phyloP scores from a whole-genome alignment of 2,113 vertebrate species.

The Dendrocopos noguchii region DNA sequence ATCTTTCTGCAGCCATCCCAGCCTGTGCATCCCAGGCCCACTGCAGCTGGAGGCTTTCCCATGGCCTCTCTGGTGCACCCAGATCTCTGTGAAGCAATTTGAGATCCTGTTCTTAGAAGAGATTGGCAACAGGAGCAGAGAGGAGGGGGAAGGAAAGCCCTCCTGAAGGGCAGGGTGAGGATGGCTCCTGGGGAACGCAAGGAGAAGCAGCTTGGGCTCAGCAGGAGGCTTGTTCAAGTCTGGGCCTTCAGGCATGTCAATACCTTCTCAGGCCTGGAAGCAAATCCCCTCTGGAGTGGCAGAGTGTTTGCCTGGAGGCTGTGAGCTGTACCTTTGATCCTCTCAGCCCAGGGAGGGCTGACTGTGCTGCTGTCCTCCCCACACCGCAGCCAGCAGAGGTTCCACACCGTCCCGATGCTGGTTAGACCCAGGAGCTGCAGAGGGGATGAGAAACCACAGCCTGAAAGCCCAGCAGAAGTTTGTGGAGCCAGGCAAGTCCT shows the following conservation, averaged over 20 bases:
- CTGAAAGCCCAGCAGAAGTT: not conserved
- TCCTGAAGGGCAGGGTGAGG: not conserved
- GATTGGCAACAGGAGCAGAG: not conserved
- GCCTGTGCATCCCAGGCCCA: accelerated
- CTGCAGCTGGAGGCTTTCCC: not conserved
- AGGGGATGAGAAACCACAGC: not conserved
- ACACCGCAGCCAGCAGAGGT: accelerated
- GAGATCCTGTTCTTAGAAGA: not conserved
- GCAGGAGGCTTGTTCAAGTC: not conserved
- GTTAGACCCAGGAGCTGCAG: not conserved
- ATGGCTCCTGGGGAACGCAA: not conserved
- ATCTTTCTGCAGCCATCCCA: not conserved
- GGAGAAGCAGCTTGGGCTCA: accelerated
- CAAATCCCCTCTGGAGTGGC: not conserved
- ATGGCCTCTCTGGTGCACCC: not conserved
- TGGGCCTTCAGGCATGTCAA: not conserved
- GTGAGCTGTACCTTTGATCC: not conserved
- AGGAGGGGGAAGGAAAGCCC: not conserved
- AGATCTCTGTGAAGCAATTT: not conserved
- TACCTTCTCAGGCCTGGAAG: not conserved
- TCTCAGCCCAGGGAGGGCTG: not conserved
- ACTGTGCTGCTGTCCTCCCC: not conserved
- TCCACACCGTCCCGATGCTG: accelerated
- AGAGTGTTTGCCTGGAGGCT: not conserved
- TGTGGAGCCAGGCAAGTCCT: not conserved